These are phyloP conservation scores for Phylloscopus trochilus DNA, from an alignment of 2,113 vertebrate species.

Conservation along the genomic window DNA sequence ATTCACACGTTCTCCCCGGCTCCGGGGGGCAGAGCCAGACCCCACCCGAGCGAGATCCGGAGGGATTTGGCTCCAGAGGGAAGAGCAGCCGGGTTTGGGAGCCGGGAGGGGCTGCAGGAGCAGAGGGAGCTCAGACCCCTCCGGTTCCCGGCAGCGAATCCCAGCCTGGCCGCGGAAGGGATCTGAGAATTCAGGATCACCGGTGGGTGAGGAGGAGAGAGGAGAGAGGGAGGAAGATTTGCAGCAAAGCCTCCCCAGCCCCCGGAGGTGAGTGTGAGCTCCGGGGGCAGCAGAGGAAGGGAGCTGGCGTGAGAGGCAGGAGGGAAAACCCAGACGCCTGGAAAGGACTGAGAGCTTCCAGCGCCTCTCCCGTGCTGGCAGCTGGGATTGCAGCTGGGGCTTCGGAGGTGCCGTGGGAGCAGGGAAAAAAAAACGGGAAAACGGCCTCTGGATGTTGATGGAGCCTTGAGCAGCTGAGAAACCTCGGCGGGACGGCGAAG, in stretches of 20 bases:
- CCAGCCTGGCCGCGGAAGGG: background rate
- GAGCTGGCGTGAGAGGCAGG: background rate
- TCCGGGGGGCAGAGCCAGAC: background rate
- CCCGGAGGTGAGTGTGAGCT: background rate
- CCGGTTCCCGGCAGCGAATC: background rate
- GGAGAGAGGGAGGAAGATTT: background rate
- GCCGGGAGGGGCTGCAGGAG: background rate
- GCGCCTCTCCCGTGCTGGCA: background rate
- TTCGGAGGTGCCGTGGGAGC: background rate
- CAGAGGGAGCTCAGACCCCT: background rate
- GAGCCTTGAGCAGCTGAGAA: background rate
- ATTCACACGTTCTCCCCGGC: fast-evolving
- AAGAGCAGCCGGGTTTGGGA: background rate
- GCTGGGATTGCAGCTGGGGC: background rate
- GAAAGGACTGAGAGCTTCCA: no score
- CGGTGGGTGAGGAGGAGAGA: background rate
- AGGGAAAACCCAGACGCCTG: background rate
- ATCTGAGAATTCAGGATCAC: background rate
- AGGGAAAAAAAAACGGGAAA: background rate
- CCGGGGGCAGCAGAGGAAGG: background rate
- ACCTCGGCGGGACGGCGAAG: background rate
- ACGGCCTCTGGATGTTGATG: background rate
- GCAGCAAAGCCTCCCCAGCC: background rate
- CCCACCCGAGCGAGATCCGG: background rate
- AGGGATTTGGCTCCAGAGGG: background rate